Percentiles rank a stretch among this genome's conserved stretches.
Evolutionary conservation across 2,888 invertebrate genomes (phyloP).

Genomic region (Deroplatys truncata): DNA sequence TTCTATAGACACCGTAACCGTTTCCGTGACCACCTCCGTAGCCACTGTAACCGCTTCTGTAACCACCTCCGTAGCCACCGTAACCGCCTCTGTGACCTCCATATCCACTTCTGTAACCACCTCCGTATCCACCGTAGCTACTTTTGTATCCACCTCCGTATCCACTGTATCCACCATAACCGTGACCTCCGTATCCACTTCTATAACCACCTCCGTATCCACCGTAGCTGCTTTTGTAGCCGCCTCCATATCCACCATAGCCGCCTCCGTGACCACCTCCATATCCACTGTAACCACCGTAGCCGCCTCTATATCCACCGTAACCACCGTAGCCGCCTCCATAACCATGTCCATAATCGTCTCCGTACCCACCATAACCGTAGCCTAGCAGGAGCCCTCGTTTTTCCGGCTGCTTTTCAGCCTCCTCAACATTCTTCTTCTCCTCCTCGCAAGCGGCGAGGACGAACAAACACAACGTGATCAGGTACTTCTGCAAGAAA

Average conservation of each 20-base stretch:
- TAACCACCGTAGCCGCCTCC: background rate
- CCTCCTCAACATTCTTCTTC: no score
- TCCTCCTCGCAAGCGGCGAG: no score
- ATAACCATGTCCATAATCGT: background rate
- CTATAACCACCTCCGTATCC: background rate
- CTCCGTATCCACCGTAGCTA: slow-evolving; percentile 15
- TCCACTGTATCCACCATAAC: slow-evolving; percentile 11
- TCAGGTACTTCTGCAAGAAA: no score
- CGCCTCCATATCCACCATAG: slow-evolving; percentile 10
- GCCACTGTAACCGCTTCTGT: background rate
- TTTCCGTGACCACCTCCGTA: no score
- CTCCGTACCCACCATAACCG: slow-evolving; percentile 10
- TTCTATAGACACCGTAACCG: no score
- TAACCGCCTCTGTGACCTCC: slow-evolving; percentile 1
- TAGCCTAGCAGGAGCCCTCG: slow-evolving; percentile 8
- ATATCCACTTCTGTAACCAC: background rate
- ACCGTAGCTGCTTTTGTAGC: background rate
- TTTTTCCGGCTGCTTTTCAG: slow-evolving; percentile 16
- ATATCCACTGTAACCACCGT: background rate
- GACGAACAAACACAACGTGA: no score
- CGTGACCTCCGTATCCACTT: background rate
- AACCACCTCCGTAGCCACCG: background rate
- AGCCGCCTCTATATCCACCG: no score
- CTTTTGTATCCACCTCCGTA: slow-evolving; percentile 27
- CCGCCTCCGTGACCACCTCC: background rate